Evolutionary conservation across 2,797 vertebrate genomes (phyloP), one percentile per base, ranked within the genome.

Genomic region (Salarias fasciatus): DNA sequence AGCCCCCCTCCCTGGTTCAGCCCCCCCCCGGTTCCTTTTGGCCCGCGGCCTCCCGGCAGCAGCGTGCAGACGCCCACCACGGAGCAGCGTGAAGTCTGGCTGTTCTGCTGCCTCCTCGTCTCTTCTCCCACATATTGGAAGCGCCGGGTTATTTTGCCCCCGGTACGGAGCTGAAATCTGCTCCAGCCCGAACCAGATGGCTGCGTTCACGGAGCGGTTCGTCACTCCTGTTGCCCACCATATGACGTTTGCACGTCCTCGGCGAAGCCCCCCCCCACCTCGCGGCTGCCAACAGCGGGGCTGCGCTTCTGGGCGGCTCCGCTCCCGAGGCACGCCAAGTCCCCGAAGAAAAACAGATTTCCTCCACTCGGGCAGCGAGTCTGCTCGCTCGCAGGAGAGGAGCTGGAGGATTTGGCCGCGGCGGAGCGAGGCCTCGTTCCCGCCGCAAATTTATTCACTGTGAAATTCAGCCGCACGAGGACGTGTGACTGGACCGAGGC

Each of bases 141-240:
- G 83, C 86, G 76, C 65, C 53, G 83, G 80, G 86, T 90, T 92
- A 87, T 91, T 88, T 89, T 93, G 91, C 90, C 92, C 86, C 89
- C 87, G 86, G 91, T 92, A 91, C 86, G 83, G 79, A 67, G 87
- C 84, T 84, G 84, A 92, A 92, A 93, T 91, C 91, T 93, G 91
- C 92, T 92, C 79, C 88, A 87, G 87, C 83, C 65, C 84, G 81
- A 92, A 93, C 91, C 92, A 93, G 92, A 93, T 93, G 92, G 92
- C 92, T 51, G 69, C 53, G 80, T 91, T 91, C 88, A 88, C 85
- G 69, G 88, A 86, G 86, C 80, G 71, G 72, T 80, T 85, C 85
- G 53, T 83, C 90, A 90, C 91, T 90, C 91, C 89, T 90, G 84
- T 89, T 90, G 87, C 75, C 90, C 89, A 88, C 92, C 92, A 92